These are phyloP conservation scores for Macroglossus sobrinus DNA, from an alignment of 2,113 vertebrate genomes.

Conservation along the genomic window DNA sequence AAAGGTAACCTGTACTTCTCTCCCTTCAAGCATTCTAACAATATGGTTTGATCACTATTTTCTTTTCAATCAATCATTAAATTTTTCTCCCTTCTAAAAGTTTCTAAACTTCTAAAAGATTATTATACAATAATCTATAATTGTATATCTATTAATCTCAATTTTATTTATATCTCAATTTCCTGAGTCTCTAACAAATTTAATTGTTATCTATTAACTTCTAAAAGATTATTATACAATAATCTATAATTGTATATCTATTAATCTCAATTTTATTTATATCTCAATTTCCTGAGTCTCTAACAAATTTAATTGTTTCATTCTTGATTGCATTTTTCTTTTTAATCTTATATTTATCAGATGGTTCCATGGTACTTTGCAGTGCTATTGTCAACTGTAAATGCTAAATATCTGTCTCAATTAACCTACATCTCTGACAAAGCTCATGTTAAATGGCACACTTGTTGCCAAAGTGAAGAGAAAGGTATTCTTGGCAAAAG, in stretches of 20 bases:
- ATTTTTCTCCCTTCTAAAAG: not conserved
- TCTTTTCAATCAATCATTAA: constrained; percentile 21
- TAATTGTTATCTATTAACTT: too few species aligned
- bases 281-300: constrained; percentile 1
- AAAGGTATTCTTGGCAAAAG: not conserved
- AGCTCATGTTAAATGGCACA: not conserved
- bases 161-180: not conserved
- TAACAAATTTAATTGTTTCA: not conserved
- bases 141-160: not conserved
- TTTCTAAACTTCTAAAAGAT: too few species aligned
- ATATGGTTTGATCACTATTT: not conserved
- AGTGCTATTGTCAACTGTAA: not conserved
- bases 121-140: not conserved
- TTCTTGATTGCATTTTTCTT: not conserved
- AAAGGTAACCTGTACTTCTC: not conserved
- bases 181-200: constrained; percentile 18
- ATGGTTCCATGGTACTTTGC: not conserved
- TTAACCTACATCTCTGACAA: not conserved
- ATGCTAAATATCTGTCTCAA: not conserved
- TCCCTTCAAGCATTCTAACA: not conserved
- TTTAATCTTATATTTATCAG: not conserved
- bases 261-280: not conserved
- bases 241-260: not conserved
- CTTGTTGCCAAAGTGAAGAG: not conserved
- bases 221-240: too few species aligned